Percentiles rank a stretch among this genome's conserved stretches.
These are phyloP conservation scores for Oncorhynchus nerka DNA, from an alignment of 2,113 vertebrate genomes.

Conservation along the genomic window DNA sequence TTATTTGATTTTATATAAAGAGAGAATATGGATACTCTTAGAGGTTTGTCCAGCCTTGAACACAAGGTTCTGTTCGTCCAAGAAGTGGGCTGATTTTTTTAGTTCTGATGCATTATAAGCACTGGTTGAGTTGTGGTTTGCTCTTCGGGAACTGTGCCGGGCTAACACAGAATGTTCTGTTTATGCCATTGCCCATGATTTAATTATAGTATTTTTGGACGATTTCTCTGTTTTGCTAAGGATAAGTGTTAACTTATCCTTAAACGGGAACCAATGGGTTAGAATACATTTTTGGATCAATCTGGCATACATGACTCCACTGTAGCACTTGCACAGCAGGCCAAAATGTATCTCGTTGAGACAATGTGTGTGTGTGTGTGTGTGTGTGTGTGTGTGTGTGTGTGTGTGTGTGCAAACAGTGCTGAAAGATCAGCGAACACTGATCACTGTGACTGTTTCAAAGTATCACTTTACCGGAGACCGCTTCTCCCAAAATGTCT, in stretches of 20 bases:
- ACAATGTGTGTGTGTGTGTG: slow-evolving; percentile 37
- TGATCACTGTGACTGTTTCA: slow-evolving; percentile 35
- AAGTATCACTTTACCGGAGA: slow-evolving; percentile 41
- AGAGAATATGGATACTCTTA: neutral
- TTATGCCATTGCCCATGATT: slow-evolving; percentile 7
- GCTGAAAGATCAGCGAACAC: slow-evolving; percentile 48
- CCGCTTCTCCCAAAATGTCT: slow-evolving; percentile 32
- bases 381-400: neutral
- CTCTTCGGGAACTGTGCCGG: neutral
- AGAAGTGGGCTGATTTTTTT: slow-evolving; percentile 14
- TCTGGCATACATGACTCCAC: slow-evolving; percentile 26
- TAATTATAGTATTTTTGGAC: neutral
- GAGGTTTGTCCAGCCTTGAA: slow-evolving; percentile 5
- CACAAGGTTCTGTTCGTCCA: neutral
- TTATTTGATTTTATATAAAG: slow-evolving; percentile 28
- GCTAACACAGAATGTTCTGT: slow-evolving; percentile 9
- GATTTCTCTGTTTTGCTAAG: slow-evolving; percentile 6
- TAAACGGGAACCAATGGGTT: slow-evolving; percentile 27
- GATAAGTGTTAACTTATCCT: neutral
- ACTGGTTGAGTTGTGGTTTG: neutral
- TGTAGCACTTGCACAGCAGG: slow-evolving; percentile 21
- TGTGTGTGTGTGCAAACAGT: slow-evolving; percentile 28
- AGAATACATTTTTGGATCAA: slow-evolving; percentile 16
- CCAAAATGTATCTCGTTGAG: slow-evolving; percentile 54
- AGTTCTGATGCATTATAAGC: slow-evolving; percentile 7